Evolutionary conservation across 2,888 invertebrate species (phyloP), one percentile per base, ranked within the genome.

Genomic region (Osedax frankpressi): DNA sequence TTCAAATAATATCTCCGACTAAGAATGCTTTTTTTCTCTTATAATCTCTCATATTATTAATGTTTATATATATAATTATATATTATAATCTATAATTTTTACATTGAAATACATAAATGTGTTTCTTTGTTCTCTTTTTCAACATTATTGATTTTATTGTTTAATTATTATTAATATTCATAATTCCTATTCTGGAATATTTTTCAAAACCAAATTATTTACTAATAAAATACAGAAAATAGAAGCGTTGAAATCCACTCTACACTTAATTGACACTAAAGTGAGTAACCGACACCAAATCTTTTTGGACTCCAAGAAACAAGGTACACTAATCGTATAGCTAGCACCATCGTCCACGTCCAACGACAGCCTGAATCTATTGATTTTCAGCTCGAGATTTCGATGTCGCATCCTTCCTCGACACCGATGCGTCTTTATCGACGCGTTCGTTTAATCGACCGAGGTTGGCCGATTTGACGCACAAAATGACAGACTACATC

Each of bases 271-370:
- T 0, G 92, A 92, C 11, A 44, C 44, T 11, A 44, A 44, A 6
- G 19, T 88, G 0, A 86, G 87, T 62, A 94, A 93, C 83, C 89
- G 88, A 27, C 94, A 94, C 80, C 88, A 87, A 59, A 90, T 91
- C 81, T 95, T 92, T 83, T 88, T 91, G 0, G 90, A 92, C 67
- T 87, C 88, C 1, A 82, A 85, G 76, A 82, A 85, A 77, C 89
- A 90, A 81, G 85, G 85, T 85, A 28, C 74, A 28, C 6, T 65
- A 28, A 6, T 44, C 19, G 44, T 44, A 11, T 44, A 19, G 44
- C 11, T 19, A 44, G 11, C 44, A 44, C 11, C 19, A 11, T 44
- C 6, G 44, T 44, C 19, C 44, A 19, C 44, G 19, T 11, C 6
- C 19, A 44, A 19, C 44, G 11, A 44, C 44, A 44, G 6, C 44